Conservation (phyloP, 2,888 invertebrate genomes). For the Cremastinae sp. region DNA sequence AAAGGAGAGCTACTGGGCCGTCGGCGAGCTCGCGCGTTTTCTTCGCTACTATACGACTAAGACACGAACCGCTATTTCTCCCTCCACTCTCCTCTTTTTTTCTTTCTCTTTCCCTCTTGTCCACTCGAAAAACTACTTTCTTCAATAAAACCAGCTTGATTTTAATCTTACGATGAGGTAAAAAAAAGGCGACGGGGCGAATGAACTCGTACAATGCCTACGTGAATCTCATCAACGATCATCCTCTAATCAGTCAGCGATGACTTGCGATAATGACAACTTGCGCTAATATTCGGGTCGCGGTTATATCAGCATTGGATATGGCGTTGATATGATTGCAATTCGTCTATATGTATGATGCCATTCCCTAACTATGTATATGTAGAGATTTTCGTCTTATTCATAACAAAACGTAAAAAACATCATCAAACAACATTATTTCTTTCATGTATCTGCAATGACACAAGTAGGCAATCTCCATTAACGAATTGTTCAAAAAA, state of each 20-base stretch:
- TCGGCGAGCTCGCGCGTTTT: constrained; percentile 55
- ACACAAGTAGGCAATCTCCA: no score
- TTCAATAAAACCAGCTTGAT: constrained; percentile 28
- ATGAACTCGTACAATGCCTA: constrained; percentile 44
- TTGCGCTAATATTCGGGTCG: no score
- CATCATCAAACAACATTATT: no score
- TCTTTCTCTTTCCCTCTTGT: constrained; percentile 1
- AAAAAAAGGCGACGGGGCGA: constrained; percentile 43
- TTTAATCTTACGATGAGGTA: constrained; percentile 6
- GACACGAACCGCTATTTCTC: constrained; percentile 33
- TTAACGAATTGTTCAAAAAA: no score
- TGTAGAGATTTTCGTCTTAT: no score
- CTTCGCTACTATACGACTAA: constrained; percentile 49
- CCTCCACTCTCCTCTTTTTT: not conserved
- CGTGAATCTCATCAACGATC: constrained; percentile 36
- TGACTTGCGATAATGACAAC: constrained; percentile 47
- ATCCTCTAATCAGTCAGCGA: constrained; percentile 47
- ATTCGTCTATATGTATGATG: no score
- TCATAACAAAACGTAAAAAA: no score
- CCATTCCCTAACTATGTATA: no score
- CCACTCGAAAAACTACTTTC: constrained; percentile 11
- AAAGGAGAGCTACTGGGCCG: constrained; percentile 68
- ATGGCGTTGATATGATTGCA: no score
- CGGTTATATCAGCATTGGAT: no score
- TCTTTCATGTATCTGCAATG: no score